Evolutionary conservation across 2,113 vertebrate species (phyloP).

Genomic region (Crotophaga sulcirostris): DNA sequence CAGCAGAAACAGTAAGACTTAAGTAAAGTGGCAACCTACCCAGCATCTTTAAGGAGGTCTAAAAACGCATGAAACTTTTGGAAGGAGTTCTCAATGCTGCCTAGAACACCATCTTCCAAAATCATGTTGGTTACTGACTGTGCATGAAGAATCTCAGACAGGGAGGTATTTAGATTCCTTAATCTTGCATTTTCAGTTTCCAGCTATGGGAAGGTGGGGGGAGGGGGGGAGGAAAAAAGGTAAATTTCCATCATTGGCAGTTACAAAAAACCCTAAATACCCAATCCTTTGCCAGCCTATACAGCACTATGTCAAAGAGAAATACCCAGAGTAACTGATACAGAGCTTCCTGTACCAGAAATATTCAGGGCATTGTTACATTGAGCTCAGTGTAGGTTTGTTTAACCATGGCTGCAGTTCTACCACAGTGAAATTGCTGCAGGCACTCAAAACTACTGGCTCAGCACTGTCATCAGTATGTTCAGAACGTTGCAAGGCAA

Average conservation of each 20-base stretch:
- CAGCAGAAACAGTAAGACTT: not conserved
- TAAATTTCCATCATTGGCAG: not conserved
- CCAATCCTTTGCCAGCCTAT: not conserved
- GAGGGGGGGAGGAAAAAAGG: not conserved
- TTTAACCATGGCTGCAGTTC: not conserved
- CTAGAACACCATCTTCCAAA: slow-evolving; percentile 89
- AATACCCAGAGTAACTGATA: not conserved
- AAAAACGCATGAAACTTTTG: slow-evolving; percentile 95
- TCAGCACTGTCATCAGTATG: not conserved
- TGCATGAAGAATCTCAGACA: slow-evolving; percentile 82
- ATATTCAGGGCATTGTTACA: not conserved
- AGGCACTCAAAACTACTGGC: not conserved
- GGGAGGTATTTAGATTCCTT: slow-evolving; percentile 82
- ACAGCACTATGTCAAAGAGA: not conserved
- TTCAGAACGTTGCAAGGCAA: not conserved
- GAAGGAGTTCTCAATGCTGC: slow-evolving; percentile 93
- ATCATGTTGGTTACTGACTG: slow-evolving; percentile 75
- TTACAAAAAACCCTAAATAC: not conserved
- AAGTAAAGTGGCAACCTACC: slow-evolving; percentile 75
- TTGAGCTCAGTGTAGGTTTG: not conserved
- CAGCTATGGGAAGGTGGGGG: slow-evolving; percentile 59
- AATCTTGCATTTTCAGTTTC: slow-evolving; percentile 87
- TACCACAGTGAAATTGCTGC: not conserved
- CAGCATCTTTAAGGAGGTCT: slow-evolving; percentile 94
- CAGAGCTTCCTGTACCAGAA: not conserved